Conservation (phyloP, 2,797 vertebrate genomes). For the Hapalemur alaotrensis region DNA sequence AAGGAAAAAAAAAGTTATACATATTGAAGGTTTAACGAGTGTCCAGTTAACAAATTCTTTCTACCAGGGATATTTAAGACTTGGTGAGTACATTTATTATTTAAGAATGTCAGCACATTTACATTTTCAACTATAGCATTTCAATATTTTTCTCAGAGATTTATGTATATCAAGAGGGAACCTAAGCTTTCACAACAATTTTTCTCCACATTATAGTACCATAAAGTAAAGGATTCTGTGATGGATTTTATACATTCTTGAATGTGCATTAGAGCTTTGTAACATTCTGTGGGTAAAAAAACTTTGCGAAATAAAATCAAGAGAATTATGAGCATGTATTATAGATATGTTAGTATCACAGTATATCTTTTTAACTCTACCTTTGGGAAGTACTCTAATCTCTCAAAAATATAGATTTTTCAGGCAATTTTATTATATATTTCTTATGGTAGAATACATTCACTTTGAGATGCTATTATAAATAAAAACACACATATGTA, state of each 20-base stretch:
- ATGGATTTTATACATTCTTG: not conserved
- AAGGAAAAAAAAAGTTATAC: not conserved
- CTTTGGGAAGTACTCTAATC: constrained; percentile 37
- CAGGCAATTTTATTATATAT: constrained; percentile 47
- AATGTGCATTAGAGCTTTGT: not conserved
- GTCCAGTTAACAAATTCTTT: not conserved
- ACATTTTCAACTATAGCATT: constrained; percentile 30
- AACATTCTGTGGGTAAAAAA: not conserved
- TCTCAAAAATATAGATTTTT: constrained; percentile 66
- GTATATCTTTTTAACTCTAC: not conserved
- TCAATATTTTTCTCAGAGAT: constrained; percentile 28
- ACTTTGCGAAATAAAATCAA: constrained; percentile 33
- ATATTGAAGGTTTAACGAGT: constrained; percentile 18
- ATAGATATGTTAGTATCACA: not conserved
- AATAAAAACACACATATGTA: not conserved
- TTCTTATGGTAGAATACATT: constrained; percentile 62
- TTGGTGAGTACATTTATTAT: constrained; percentile 9
- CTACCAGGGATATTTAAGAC: not conserved
- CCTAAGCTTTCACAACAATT: not conserved
- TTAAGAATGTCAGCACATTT: constrained; percentile 33
- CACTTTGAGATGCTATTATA: constrained; percentile 33
- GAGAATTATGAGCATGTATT: not conserved
- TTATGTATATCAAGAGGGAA: constrained; percentile 17
- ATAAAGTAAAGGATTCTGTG: not conserved
- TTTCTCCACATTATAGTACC: not conserved